Percentiles rank a stretch among this genome's conserved stretches.
These are phyloP conservation scores for Pangasius djambal DNA, from an alignment of 2,797 vertebrate genomes.

Conservation along the genomic window DNA sequence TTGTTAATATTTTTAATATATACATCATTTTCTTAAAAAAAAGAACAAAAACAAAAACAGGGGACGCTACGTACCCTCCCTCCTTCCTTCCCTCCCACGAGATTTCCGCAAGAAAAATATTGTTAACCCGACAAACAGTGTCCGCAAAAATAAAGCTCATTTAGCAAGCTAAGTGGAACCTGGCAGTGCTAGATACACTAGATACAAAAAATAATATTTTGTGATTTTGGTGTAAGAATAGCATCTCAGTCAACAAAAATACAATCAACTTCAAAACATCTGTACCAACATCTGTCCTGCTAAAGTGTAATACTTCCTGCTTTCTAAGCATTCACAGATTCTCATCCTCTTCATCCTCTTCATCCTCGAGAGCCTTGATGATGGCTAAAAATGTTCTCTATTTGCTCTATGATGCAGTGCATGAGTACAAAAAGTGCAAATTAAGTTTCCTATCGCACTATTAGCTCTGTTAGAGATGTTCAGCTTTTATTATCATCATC, in stretches of 20 bases:
- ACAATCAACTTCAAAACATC: constrained; percentile 70
- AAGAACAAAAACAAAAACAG: background rate
- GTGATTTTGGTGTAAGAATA: constrained; percentile 82
- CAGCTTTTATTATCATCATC: constrained; percentile 56
- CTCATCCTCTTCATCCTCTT: constrained; percentile 59
- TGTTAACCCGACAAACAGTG: constrained; percentile 61
- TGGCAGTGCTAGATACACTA: constrained; percentile 81
- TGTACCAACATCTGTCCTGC: constrained; percentile 64
- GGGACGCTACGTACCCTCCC: constrained; percentile 16
- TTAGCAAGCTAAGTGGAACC: constrained; percentile 89
- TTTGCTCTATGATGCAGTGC: constrained; percentile 78
- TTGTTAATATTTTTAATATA: constrained; percentile 81
- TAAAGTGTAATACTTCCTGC: constrained; percentile 60
- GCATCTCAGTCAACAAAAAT: constrained; percentile 79
- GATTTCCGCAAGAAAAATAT: constrained; percentile 66
- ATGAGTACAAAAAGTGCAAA: constrained; percentile 84
- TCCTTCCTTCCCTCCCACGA: constrained; percentile 14
- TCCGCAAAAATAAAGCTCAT: constrained; percentile 89
- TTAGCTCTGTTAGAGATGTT: constrained; percentile 70
- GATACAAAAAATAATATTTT: constrained; percentile 80
- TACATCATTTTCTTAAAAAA: constrained; percentile 65
- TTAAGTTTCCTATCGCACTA: constrained; percentile 72
- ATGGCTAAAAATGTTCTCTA: constrained; percentile 67
- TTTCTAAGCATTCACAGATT: constrained; percentile 46
- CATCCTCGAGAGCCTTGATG: constrained; percentile 59